Evolutionary conservation across 1,140 invertebrate species (phyloP).

Genomic region (Apis cerana): DNA sequence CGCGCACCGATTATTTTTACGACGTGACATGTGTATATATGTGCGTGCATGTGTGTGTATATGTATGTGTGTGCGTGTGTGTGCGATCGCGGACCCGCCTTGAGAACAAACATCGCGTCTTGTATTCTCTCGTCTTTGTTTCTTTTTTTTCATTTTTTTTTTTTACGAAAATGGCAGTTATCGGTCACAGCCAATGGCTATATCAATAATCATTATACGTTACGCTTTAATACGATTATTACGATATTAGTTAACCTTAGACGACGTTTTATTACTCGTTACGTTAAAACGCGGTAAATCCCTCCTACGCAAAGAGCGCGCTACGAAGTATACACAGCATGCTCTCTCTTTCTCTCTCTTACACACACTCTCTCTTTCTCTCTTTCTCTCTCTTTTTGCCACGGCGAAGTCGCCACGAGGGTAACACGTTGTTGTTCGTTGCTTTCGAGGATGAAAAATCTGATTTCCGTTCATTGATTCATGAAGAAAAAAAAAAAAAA

Average conservation of each 20-base stretch:
- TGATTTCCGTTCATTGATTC: neutral
- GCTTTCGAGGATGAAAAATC: neutral
- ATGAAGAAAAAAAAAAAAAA: no score
- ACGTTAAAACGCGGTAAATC: constrained; percentile 41
- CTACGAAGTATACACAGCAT: constrained; percentile 13
- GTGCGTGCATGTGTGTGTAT: no score
- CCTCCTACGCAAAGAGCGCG: constrained; percentile 29
- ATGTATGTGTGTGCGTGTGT: no score
- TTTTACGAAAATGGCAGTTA: constrained; percentile 81
- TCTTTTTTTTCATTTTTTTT: constrained; percentile 66
- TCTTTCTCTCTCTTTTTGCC: neutral
- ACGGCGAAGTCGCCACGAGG: constrained; percentile 10
- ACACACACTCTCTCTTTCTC: neutral
- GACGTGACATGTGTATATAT: neutral
- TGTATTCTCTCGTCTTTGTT: constrained; percentile 52
- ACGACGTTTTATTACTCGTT: constrained; percentile 36
- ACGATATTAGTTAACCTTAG: constrained; percentile 63
- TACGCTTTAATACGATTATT: constrained; percentile 56
- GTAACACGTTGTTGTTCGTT: neutral
- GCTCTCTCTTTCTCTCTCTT: neutral
- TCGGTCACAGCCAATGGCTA: constrained; percentile 82
- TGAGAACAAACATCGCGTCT: constrained; percentile 37
- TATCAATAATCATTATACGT: constrained; percentile 77
- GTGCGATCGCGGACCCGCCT: constrained; percentile 2
- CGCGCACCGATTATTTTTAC: neutral